Base-by-base conservation (phyloP, 2,113 vertebrate species). In the Erythrocebus patas region DNA sequence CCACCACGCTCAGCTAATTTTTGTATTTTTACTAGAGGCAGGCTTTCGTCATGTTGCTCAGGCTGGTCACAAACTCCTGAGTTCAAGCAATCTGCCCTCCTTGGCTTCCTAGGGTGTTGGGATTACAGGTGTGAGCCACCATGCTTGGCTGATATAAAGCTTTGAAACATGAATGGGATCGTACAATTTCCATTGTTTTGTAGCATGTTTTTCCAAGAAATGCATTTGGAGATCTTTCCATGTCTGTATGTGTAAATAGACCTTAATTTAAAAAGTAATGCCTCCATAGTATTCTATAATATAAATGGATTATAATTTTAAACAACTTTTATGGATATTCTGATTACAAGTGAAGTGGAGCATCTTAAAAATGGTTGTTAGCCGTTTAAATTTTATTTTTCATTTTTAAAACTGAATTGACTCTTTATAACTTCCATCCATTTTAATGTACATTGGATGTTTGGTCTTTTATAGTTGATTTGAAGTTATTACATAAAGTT, bases 381-480 rank as follows among this genome's bases (percentile, higher is more conserved):
- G 27, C 11, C 20, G 38, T 45, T 83, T 25, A 52, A 2, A 11
- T 76, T 30, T 85, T 13, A 43, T 32, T 80, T 48, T 79, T 55
- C 12, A 64, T 32, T 64, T 64, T 30, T 32, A 64, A 64, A 32
- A 91, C 32, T 88, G 59, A 95, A 40, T 75, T 38, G 25, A 45
- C 52, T 55, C 13, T 82, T 92, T 16, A 95, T 59, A 79, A 52
- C n/a, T 83, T 87, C n/a, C 52, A 20, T 23, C 20, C n/a, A 64
- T 72, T 88, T 94, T 96, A 52, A 78, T 93, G 13, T 95, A 45
- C 61, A 59, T 68, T 88, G 4, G 12, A 20, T 52, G 59, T 89
- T 88, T 93, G 20, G 6, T 70, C 30, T 72, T 86, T 90, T 45
- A 68, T 87, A 70, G 92, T 25, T 92, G 59, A 95, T 82, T 92